Base-by-base conservation (phyloP, 2,113 vertebrate species). In the Eolophus roseicapilla region DNA sequence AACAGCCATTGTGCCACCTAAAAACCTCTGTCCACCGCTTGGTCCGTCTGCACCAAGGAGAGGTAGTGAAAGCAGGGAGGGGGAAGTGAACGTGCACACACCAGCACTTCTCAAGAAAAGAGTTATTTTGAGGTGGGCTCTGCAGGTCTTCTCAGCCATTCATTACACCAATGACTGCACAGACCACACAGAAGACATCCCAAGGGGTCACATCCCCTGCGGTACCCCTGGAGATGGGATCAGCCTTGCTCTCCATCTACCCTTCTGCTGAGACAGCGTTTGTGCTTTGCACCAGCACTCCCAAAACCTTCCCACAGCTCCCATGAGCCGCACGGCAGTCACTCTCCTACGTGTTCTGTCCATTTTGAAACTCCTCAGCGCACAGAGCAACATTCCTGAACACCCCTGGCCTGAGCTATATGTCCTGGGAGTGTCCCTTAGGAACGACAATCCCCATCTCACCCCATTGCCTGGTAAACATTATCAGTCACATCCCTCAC, bases 241-340 rank as follows among this genome's bases (percentile, higher is more conserved):
- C 4, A 17, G 3, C 68, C n/a, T 52, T 3, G 1, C n/a, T 46
- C 25, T 10, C 33, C n/a, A 41, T 9, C 6, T 1, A 33, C 43
- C 37, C 37, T 37, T 21, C 17, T 20, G 67, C 71, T 12, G 53
- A 41, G 43, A 19, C 43, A 57, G 35, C 2, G 0, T 1, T 13
- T 28, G 31, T 11, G 0, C 41, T 46, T 18, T 23, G 43, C 24
- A 6, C 47, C 25, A 64, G 23, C 29, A 0, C 41, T 33, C n/a
- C 69, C 9, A 17, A 41, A 47, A 46, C 41, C 37, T 63, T 82
- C 70, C 2, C 53, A 2, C 37, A 2, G 47, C 2, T 3, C 60
- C 60, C n/a, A 0, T 0, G 7, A 41, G 17, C 53, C 1, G 0
- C 49, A 2, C 7, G 1, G 27, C 50, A 5, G 13, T 3, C 3